Conservation (phyloP, 1,140 invertebrate genomes). For the Drosophila bocki region DNA sequence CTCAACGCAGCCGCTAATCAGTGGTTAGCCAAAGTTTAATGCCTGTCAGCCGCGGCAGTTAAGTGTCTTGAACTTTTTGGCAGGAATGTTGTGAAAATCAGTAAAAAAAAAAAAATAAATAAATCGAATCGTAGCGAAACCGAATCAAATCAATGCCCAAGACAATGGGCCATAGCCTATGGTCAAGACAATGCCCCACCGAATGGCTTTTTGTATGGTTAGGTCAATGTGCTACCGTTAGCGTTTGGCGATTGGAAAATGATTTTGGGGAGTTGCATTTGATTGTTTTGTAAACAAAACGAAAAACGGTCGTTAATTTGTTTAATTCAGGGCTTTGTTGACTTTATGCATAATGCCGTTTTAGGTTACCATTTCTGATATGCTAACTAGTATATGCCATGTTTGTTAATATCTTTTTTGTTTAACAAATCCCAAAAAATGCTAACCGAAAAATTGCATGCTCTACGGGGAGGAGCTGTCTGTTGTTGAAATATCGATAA, state of each 20-base stretch:
- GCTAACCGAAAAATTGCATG: conserved; percentile 32
- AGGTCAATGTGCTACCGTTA: conserved; percentile 80
- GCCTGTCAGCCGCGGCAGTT: conserved; percentile 70
- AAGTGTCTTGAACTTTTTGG: conserved; percentile 79
- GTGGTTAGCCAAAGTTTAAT: conserved; percentile 75
- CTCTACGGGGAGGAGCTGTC: neutral
- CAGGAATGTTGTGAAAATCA: conserved; percentile 73
- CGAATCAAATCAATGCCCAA: conserved; percentile 29
- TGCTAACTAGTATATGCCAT: neutral
- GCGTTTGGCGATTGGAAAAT: conserved; percentile 43
- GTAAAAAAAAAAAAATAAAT: conserved; percentile 59
- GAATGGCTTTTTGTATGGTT: conserved; percentile 36
- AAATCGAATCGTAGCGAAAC: conserved; percentile 54
- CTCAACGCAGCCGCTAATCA: conserved; percentile 77
- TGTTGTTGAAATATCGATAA: conserved; percentile 22
- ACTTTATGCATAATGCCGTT: conserved; percentile 54
- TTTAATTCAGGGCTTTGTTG: conserved; percentile 55
- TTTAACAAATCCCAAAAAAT: conserved; percentile 23
- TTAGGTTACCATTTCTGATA: neutral
- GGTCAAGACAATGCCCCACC: conserved; percentile 38
- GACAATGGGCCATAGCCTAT: conserved; percentile 36
- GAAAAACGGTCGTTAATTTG: conserved; percentile 61
- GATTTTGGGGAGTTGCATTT: conserved; percentile 64
- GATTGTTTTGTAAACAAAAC: conserved; percentile 65
- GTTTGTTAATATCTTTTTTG: conserved; percentile 27